Percentiles rank a stretch among this genome's conserved stretches.
phyloP scores from a whole-genome alignment of 30 jellyfish, hydroid and myxozoan genomes.

The Euphysa ruthae region DNA sequence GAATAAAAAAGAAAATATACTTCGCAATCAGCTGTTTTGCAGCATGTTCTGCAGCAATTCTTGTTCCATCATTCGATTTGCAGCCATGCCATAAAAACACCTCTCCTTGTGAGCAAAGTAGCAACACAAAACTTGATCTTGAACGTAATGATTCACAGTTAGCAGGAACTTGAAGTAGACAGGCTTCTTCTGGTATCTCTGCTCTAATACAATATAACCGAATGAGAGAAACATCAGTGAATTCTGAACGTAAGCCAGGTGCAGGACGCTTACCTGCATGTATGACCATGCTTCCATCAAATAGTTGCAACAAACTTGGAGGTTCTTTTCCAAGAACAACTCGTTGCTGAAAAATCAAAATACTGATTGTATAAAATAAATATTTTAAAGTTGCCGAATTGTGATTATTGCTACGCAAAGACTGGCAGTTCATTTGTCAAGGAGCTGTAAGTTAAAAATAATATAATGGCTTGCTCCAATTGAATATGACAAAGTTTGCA shows the following conservation, averaged over 20 bases:
- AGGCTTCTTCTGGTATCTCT: slow-evolving; percentile 67
- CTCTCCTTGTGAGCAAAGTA: slow-evolving; percentile 80
- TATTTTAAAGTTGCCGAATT: too few species aligned
- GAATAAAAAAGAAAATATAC: slow-evolving; percentile 24
- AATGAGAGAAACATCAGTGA: slow-evolving; percentile 58
- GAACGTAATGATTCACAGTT: slow-evolving; percentile 81
- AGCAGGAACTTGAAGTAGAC: slow-evolving; percentile 84
- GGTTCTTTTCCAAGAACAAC: slow-evolving; percentile 92
- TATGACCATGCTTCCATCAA: slow-evolving; percentile 87
- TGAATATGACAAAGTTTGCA: too few species aligned
- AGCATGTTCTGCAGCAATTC: slow-evolving; percentile 73
- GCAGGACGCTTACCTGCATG: slow-evolving; percentile 84
- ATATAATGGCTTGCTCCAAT: too few species aligned
- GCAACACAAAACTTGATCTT: slow-evolving; percentile 69
- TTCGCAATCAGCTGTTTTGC: slow-evolving; percentile 75
- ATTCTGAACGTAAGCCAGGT: slow-evolving; percentile 11
- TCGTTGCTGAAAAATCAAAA: slow-evolving; percentile 41
- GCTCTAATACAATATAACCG: slow-evolving; percentile 72
- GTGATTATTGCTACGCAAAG: too few species aligned
- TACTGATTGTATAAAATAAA: too few species aligned
- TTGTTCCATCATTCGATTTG: slow-evolving; percentile 58
- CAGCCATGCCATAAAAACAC: slow-evolving; percentile 95
- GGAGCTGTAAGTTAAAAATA: too few species aligned
- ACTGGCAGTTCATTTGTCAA: too few species aligned
- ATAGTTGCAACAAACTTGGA: slow-evolving; percentile 61